These are phyloP conservation scores for Vandiemenella viatica DNA, from an alignment of 2,888 invertebrate species.

Conservation along the genomic window DNA sequence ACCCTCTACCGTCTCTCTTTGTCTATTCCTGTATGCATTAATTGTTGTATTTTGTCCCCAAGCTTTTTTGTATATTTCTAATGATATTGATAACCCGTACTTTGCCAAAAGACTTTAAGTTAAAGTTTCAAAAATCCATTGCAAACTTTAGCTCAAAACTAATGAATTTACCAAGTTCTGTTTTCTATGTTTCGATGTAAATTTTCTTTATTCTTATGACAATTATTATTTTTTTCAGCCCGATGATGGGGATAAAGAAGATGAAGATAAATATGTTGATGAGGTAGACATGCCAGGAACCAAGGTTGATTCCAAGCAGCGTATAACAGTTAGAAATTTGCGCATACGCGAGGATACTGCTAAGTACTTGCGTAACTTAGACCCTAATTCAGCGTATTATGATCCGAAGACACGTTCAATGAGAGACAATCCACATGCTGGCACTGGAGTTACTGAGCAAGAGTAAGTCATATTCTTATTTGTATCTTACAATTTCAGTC, in stretches of 20 bases:
- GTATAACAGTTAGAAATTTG: conserved; percentile 95
- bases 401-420: conserved; percentile 98
- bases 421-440: conserved; percentile 85
- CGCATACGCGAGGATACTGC: conserved; percentile 98
- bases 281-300: conserved; percentile 98
- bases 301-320: conserved; percentile 96
- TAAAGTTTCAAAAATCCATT: too few relatives aligned
- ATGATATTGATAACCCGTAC: too few relatives aligned
- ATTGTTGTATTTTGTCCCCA: too few relatives aligned
- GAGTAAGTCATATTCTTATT: conserved; percentile 10
- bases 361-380: conserved; percentile 91
- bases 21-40: too few relatives aligned
- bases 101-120: too few relatives aligned
- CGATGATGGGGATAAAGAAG: conserved; percentile 64
- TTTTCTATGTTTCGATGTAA: too few relatives aligned
- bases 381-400: conserved; percentile 95
- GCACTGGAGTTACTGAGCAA: conserved; percentile 3
- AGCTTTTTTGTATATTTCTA: too few relatives aligned
- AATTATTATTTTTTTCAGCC: not conserved
- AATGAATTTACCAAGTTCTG: too few relatives aligned
- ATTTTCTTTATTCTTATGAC: not conserved
- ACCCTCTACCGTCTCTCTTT: too few relatives aligned
- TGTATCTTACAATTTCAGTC: too few relatives aligned
- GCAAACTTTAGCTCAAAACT: too few relatives aligned
- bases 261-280: conserved; percentile 85